These are phyloP conservation scores for Macroteleia sp. DNA, from an alignment of 2,888 invertebrate genomes.

Conservation along the genomic window DNA sequence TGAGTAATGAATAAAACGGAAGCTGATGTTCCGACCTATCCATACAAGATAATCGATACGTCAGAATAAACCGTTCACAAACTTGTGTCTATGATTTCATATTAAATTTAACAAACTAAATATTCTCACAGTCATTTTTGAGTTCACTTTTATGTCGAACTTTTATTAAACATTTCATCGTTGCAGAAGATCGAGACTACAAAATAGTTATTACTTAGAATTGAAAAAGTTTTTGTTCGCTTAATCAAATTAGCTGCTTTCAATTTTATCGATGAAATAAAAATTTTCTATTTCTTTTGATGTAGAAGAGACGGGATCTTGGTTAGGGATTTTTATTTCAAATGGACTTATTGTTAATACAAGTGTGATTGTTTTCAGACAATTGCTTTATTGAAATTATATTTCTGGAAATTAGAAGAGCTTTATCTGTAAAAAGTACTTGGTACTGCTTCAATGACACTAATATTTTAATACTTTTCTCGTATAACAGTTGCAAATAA, in stretches of 20 bases:
- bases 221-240: conserved; percentile 10
- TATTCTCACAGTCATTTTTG: conserved; percentile 40
- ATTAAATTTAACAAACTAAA: conserved; percentile 41
- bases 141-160: no score
- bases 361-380: conserved; percentile 1
- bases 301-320: not conserved
- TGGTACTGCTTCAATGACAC: no score
- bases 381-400: conserved; percentile 5
- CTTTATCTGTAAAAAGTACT: not conserved
- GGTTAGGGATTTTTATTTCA: not conserved
- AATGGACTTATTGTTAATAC: no score
- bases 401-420: not conserved
- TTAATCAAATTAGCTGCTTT: conserved; percentile 7
- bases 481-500: no score
- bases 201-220: conserved; percentile 4
- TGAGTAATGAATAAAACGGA: conserved; percentile 65
- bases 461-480: no score
- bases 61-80: conserved; percentile 36
- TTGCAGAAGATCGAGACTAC: conserved; percentile 6
- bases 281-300: conserved; percentile 4
- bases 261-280: not conserved
- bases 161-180: conserved; percentile 21
- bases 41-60: conserved; percentile 57
- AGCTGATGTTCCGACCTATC: conserved; percentile 57
- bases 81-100: conserved; percentile 50